A percentile compares a stretch with the other conserved stretches of the same genome.
These are phyloP conservation scores for Cyclura pinguis DNA, from an alignment of 2,797 vertebrate species.

Conservation along the genomic window DNA sequence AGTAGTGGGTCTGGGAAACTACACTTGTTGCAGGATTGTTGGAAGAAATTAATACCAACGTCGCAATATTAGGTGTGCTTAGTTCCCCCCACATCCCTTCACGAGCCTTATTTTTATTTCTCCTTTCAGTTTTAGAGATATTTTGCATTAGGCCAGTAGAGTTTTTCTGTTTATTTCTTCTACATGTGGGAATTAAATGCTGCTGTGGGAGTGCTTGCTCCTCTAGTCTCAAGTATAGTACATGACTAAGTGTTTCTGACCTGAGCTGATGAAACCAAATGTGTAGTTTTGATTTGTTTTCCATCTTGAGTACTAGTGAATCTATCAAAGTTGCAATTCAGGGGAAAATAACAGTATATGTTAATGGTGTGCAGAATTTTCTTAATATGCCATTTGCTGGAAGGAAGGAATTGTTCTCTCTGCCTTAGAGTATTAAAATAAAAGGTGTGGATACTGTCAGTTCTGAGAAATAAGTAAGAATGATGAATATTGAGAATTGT, in stretches of 20 bases:
- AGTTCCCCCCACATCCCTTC: not conserved
- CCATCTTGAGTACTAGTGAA: slow-evolving; percentile 23
- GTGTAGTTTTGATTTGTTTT: slow-evolving; percentile 34
- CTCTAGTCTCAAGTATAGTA: not conserved
- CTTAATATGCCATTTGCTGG: slow-evolving; percentile 51
- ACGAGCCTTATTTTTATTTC: not conserved
- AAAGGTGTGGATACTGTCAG: not conserved
- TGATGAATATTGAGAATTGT: not conserved
- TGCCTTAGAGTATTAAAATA: not conserved
- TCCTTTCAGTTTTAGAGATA: not conserved
- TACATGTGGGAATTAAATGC: not conserved
- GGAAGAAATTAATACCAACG: not conserved
- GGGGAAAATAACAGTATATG: slow-evolving; percentile 28
- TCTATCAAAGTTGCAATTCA: not conserved
- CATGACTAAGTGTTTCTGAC: slow-evolving; percentile 20
- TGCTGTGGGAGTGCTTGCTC: not conserved
- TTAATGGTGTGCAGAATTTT: slow-evolving; percentile 38
- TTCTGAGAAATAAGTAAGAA: not conserved
- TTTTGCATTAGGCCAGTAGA: not conserved
- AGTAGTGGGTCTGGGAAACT: not conserved
- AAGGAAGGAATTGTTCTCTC: slow-evolving; percentile 23
- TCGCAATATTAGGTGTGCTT: fast-evolving
- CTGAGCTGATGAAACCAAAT: slow-evolving; percentile 27
- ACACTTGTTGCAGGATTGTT: fast-evolving
- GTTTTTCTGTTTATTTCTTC: not conserved